Evolutionary conservation across 2,888 invertebrate species (phyloP), one percentile per base, ranked within the genome.

Genomic region (Adelphocoris suturalis): DNA sequence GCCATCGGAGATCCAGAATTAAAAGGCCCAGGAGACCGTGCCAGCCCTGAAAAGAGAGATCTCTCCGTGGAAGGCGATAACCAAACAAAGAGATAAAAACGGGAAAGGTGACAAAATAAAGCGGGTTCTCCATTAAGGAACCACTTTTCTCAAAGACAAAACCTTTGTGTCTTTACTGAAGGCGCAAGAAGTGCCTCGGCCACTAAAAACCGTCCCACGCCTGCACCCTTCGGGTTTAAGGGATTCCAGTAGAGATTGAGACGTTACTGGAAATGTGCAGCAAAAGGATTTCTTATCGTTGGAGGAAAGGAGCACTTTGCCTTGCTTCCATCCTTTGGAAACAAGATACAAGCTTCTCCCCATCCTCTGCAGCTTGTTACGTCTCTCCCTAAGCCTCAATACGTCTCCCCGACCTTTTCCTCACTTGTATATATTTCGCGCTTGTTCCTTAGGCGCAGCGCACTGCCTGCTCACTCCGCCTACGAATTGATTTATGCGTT

Each of bases 261-360:
- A 85, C 85, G 85, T 85, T 85, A 85, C 85, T 85, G 85, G 85
- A 61, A 85, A 61, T 85, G 85, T 85, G 85, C 85, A 85, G 57
- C 85, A 46, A 37, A 47, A 78, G 78, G n/a, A 78, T 78, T 47
- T 19, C 78, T 78, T 78, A 78, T 78, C 78, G 16, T 37, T 46
- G 78, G 78, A 46, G 37, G 46, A 19, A 78, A 78, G 78, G 78
- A 78, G 78, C 78, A 78, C 78, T 78, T 78, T 78, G 47, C 78
- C 46, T 16, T 19, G 16, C 19, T 19, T 19, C 19, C 27, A 12
- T 23, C 23, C 27, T 19, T 68, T 13, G 23, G 23, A 23, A 68
- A 78, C 46, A 78, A 46, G 78, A 78, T 78, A 78, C 78, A 78
- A 78, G 78, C 78, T 78, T 19, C 78, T 78, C 46, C n/a, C 23